phyloP scores from a whole-genome alignment of 2,888 invertebrate genomes.

The Aphidius colemani region DNA sequence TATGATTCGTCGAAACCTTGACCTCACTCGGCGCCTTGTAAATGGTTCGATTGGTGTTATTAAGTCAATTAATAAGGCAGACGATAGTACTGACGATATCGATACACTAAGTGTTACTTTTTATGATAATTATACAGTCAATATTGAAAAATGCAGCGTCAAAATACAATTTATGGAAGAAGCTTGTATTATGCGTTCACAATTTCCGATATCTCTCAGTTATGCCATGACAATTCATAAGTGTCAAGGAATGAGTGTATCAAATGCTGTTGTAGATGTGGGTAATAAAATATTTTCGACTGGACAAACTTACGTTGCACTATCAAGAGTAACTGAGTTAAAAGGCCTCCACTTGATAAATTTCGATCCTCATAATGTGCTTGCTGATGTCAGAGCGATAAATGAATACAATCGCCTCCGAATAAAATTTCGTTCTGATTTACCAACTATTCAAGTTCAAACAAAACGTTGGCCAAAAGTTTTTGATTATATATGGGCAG shows the following conservation, averaged over 20 bases:
- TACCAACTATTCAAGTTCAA: not conserved
- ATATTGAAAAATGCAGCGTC: not conserved
- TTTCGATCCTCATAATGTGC: constrained; percentile 32
- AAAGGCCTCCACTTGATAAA: constrained; percentile 38
- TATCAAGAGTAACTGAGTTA: constrained; percentile 34
- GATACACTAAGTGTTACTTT: constrained; percentile 17
- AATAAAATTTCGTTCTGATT: constrained; percentile 12
- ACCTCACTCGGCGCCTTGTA: constrained; percentile 39
- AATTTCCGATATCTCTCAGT: not conserved
- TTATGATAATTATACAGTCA: not conserved
- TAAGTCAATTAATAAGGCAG: constrained; percentile 25
- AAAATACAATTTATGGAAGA: not conserved
- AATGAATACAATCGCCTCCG: constrained; percentile 38
- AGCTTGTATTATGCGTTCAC: not conserved
- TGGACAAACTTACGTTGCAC: constrained; percentile 39
- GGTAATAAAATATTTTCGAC: constrained; percentile 33
- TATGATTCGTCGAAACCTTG: constrained; percentile 42
- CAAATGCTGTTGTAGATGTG: constrained; percentile 31
- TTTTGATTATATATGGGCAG: constrained; percentile 13
- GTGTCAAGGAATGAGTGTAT: constrained; percentile 32
- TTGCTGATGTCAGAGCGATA: constrained; percentile 33
- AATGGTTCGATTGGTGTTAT: constrained; percentile 41
- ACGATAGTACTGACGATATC: constrained; percentile 22
- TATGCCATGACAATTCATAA: constrained; percentile 7
- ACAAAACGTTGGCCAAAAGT: constrained; percentile 5